Conservation (phyloP, 1,140 invertebrate genomes). For the Gonatopus flavifemur region DNA sequence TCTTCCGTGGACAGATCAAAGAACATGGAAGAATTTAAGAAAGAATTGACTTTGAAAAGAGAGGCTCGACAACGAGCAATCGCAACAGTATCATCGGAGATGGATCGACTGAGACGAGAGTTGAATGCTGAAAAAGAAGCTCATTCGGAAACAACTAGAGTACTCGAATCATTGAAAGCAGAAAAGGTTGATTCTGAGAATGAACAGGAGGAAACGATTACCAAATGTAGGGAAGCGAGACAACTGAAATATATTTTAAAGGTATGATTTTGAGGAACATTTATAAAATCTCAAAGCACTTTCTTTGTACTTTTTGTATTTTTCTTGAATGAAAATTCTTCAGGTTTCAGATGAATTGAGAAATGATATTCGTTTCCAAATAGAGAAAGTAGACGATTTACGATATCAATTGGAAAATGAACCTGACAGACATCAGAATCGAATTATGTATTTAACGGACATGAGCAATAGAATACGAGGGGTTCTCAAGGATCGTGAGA, state of each 20-base stretch:
- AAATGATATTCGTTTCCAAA: slow-evolving; percentile 43
- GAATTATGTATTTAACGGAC: slow-evolving; percentile 36
- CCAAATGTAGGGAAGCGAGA: slow-evolving; percentile 33
- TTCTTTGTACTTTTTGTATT: neutral
- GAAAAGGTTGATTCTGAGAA: slow-evolving; percentile 21
- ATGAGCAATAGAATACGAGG: slow-evolving; percentile 33
- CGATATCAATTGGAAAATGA: slow-evolving; percentile 47
- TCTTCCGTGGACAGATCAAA: neutral
- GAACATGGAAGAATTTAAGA: slow-evolving; percentile 49
- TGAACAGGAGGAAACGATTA: slow-evolving; percentile 20
- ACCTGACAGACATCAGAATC: slow-evolving; percentile 34
- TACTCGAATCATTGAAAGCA: slow-evolving; percentile 42
- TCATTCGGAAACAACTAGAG: slow-evolving; percentile 47
- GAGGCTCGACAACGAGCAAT: slow-evolving; percentile 54
- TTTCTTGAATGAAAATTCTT: no score
- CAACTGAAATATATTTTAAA: slow-evolving; percentile 42
- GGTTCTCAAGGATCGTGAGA: slow-evolving; percentile 33
- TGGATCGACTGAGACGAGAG: slow-evolving; percentile 50
- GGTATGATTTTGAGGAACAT: slow-evolving; percentile 20
- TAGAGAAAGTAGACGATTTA: slow-evolving; percentile 52
- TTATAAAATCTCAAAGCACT: neutral
- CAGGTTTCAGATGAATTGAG: slow-evolving; percentile 51
- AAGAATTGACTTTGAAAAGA: slow-evolving; percentile 48
- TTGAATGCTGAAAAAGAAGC: slow-evolving; percentile 52
- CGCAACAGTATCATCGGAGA: slow-evolving; percentile 52